Base-by-base conservation (phyloP, 2,888 invertebrate genomes). In the Dryomyza anilis region DNA sequence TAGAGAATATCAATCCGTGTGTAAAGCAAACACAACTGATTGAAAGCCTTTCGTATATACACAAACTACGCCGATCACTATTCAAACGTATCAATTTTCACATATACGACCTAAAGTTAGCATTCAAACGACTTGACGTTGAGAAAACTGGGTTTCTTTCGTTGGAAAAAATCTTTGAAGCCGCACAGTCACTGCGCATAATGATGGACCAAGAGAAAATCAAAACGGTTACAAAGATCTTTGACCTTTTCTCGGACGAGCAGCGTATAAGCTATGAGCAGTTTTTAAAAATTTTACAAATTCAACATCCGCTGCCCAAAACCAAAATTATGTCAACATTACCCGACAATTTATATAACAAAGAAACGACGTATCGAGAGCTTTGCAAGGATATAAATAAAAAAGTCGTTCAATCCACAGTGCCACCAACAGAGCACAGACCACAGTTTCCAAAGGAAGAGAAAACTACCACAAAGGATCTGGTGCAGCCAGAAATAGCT, bases 361-460 rank as follows among this genome's bases (percentile, higher is more conserved):
- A 75, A 63, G 72, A 72, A 1, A 81, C 81, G 0, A 78, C 79
- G 14, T 81, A 81, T 67, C 72, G 77, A 0, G 25, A 70, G 10
- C 46, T 81, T 25, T 81, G 76, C 64, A 53, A 68, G 6, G 79
- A 79, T 69, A 67, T 67, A 0, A 3, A 53, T 1, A 79, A 75
- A 52, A 43, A 64, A 4, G n/a, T n/a, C n/a, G n/a, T n/a, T n/a
- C n/a, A n/a, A n/a, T n/a, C n/a, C n/a, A n/a, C n/a, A n/a, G n/a
- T n/a, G n/a, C n/a, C n/a, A n/a, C n/a, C n/a, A n/a, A n/a, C n/a
- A n/a, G n/a, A n/a, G n/a, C n/a, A n/a, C n/a, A n/a, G n/a, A n/a
- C n/a, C n/a, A n/a, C n/a, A n/a, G n/a, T n/a, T n/a, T n/a, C 64
- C 70, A 6, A 62, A 70, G 3, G 69, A 71, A 10, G 68, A 65